Base-by-base conservation (phyloP, 2,888 invertebrate genomes). In the Arge pagana region DNA sequence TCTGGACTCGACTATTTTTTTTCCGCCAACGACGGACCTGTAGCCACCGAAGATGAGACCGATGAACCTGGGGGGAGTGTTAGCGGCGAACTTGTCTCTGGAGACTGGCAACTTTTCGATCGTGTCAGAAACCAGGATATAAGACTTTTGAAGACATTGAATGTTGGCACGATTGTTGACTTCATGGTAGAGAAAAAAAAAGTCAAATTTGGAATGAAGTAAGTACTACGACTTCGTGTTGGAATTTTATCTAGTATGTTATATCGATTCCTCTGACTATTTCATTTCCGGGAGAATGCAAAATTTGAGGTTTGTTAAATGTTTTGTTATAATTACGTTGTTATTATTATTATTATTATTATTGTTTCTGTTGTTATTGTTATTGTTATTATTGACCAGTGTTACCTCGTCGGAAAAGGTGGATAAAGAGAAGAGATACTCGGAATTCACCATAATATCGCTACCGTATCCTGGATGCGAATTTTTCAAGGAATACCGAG, bases 131-230 rank as follows among this genome's bases (percentile, higher is more conserved):
- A 80, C 59, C 81, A 83, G 57, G 90, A 91, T 69, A 88, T 89
- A 48, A 82, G 84, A 61, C 77, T 90, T 37, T 75, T 91, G 26
- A 86, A 86, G 70, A 80, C 81, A 15, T 80, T 89, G 24, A 85
- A 86, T 63, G 86, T 90, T 11, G 82, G 82, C 49, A 86, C 85
- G 43, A 90, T 91, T 63, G 83, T 88, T 56, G 90, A 91, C 76
- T 82, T 91, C 48, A 91, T 91, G 90, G 89, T 91, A 6, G 90
- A 91, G 71, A 88, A 89, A 69, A 87, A 88, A 66, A 90, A 90
- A 79, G 86, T 89, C 31, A 91, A 90, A 77, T 90, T 85, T 77
- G 86, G 86, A 55, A 77, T 90, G 77, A 84, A 88, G 90, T 90
- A 80, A 84, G 87, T 80, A 48, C 50, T 28, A 36, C n/a, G 8